Evolutionary conservation across 2,888 invertebrate genomes (phyloP).

Genomic region (Ophonus ardosiacus): DNA sequence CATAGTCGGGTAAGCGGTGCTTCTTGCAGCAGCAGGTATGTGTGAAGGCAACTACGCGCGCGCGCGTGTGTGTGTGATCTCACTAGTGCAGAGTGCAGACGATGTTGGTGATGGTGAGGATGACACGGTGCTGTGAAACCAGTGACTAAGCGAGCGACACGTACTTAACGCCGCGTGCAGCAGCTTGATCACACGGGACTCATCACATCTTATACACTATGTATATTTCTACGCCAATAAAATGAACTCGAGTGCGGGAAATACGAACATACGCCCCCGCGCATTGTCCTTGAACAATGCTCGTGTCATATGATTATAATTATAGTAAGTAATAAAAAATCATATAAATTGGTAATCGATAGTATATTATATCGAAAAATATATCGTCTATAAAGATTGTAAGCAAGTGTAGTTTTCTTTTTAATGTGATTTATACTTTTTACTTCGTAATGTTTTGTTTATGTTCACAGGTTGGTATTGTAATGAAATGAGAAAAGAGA

Average conservation of each 20-base stretch:
- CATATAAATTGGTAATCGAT: conserved; percentile 74
- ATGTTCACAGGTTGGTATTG: conserved; percentile 53
- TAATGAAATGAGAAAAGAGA: conserved; percentile 47
- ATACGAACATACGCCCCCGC: conserved; percentile 30
- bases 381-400: conserved; percentile 72
- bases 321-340: conserved; percentile 58
- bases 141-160: conserved; percentile 40
- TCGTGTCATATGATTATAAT: conserved; percentile 57
- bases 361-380: conserved; percentile 74
- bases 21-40: conserved; percentile 33
- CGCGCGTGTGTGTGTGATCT: conserved; percentile 50
- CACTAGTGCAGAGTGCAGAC: conserved; percentile 41
- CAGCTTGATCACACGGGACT: conserved; percentile 40
- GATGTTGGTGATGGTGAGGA: background rate
- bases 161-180: conserved; percentile 45
- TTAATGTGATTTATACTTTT: conserved; percentile 61
- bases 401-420: conserved; percentile 73
- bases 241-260: conserved; percentile 40
- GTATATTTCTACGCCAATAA: conserved; percentile 41
- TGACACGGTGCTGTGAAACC: conserved; percentile 38
- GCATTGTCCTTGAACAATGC: conserved; percentile 41
- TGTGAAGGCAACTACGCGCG: conserved; percentile 28
- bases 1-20: conserved; percentile 78
- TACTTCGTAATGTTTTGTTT: conserved; percentile 53
- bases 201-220: conserved; percentile 35